phyloP scores from a whole-genome alignment of 2,888 invertebrate genomes.

The Aproaerema taeniolella region DNA sequence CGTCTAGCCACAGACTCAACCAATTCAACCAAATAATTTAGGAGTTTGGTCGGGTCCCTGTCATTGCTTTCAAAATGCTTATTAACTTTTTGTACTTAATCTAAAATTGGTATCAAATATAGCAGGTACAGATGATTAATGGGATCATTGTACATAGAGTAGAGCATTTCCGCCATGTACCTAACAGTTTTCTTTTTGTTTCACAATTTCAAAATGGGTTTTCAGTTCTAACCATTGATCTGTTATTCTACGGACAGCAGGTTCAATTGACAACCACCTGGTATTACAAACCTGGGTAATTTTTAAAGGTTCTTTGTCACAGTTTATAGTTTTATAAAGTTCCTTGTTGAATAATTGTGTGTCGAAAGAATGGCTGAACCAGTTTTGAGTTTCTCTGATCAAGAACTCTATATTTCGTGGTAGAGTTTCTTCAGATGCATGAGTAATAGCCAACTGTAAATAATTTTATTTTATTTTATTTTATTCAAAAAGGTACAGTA shows the following conservation, averaged over 20 bases:
- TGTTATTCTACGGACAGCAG: slow-evolving; percentile 26
- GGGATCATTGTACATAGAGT: slow-evolving; percentile 11
- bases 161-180: slow-evolving; percentile 20
- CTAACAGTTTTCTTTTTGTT: slow-evolving; percentile 15
- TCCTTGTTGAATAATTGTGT: slow-evolving; percentile 24
- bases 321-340: slow-evolving; percentile 27
- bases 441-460: slow-evolving; percentile 32
- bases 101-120: background rate
- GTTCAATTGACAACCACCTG: slow-evolving; percentile 31
- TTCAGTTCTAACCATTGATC: slow-evolving; percentile 28
- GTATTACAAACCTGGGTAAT: slow-evolving; percentile 26
- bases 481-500: no score
- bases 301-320: slow-evolving; percentile 29
- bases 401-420: slow-evolving; percentile 32
- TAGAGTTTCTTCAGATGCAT: slow-evolving; percentile 28
- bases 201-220: no score
- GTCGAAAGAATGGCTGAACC: slow-evolving; percentile 29
- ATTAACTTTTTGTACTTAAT: background rate
- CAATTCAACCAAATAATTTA: slow-evolving; percentile 2
- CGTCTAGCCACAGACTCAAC: slow-evolving; percentile 7
- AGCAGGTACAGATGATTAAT: background rate
- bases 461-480: no score
- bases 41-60: no score
- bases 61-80: slow-evolving; percentile 7
- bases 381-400: slow-evolving; percentile 33